Evolutionary conservation across 2,113 vertebrate species (phyloP).

Genomic region (Mormyrus lacerda): DNA sequence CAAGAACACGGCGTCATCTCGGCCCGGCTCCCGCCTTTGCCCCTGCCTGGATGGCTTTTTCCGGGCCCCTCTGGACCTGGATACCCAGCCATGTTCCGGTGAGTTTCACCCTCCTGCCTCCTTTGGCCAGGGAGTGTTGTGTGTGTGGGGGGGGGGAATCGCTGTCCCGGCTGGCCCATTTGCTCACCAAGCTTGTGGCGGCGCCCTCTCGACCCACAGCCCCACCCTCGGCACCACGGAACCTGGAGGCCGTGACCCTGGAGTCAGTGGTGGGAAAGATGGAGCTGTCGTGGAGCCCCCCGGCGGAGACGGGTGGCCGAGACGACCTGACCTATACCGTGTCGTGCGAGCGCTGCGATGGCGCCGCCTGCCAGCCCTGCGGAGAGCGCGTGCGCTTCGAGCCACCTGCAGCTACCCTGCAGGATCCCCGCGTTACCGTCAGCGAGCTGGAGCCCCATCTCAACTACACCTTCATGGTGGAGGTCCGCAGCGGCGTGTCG

Average conservation of each 20-base stretch:
- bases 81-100: conserved; percentile 72
- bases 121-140: neutral
- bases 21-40: conserved; percentile 57
- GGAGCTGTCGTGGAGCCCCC: conserved; percentile 76
- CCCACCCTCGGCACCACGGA: conserved; percentile 70
- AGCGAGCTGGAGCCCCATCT: conserved; percentile 80
- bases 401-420: conserved; percentile 40
- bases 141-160: neutral
- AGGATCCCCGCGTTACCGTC: conserved; percentile 52
- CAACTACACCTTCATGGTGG: conserved; percentile 86
- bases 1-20: conserved; percentile 61
- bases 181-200: neutral
- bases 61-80: conserved; percentile 61
- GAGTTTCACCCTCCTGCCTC: conserved; percentile 36
- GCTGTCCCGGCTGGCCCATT: neutral
- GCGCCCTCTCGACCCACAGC: conserved; percentile 52
- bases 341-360: conserved; percentile 74
- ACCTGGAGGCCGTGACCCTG: conserved; percentile 53
- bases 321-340: conserved; percentile 72
- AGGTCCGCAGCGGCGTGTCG: conserved; percentile 79
- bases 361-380: conserved; percentile 64
- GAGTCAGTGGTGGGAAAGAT: conserved; percentile 65
- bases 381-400: conserved; percentile 70
- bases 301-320: conserved; percentile 68
- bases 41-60: conserved; percentile 75